phyloP scores from a whole-genome alignment of 1,140 invertebrate genomes.

The Tetraneura akinire region DNA sequence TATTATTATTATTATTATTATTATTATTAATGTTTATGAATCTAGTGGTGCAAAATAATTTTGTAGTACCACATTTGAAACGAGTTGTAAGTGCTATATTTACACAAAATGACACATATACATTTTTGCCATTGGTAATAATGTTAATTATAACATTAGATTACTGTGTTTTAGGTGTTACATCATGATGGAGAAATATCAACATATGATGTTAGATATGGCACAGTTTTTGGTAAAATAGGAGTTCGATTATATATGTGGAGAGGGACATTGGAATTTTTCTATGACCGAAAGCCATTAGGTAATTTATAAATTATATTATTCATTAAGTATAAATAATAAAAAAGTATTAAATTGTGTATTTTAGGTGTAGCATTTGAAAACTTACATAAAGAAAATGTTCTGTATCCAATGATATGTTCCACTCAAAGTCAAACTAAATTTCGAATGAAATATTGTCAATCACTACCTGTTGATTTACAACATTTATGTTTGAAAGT shows the following conservation, averaged over 20 bases:
- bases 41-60: no score
- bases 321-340: neutral
- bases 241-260: constrained; percentile 79
- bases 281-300: constrained; percentile 71
- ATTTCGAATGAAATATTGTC: constrained; percentile 61
- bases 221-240: constrained; percentile 65
- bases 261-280: constrained; percentile 78
- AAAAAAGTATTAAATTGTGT: neutral
- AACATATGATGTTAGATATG: constrained; percentile 62
- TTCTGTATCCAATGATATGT: constrained; percentile 74
- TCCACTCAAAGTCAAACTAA: constrained; percentile 72
- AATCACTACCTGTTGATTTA: constrained; percentile 54
- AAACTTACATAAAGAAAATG: constrained; percentile 63
- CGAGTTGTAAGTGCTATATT: no score
- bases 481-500: constrained; percentile 53
- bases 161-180: constrained; percentile 56
- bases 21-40: no score
- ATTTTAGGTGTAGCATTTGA: constrained; percentile 72
- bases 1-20: no score
- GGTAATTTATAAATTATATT: constrained; percentile 62
- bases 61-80: no score
- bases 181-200: constrained; percentile 66
- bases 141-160: no score
- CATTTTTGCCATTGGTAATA: no score
- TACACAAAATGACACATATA: no score